Conservation (phyloP, 1,140 invertebrate species). For the Aphaenogaster ashmeadi region DNA sequence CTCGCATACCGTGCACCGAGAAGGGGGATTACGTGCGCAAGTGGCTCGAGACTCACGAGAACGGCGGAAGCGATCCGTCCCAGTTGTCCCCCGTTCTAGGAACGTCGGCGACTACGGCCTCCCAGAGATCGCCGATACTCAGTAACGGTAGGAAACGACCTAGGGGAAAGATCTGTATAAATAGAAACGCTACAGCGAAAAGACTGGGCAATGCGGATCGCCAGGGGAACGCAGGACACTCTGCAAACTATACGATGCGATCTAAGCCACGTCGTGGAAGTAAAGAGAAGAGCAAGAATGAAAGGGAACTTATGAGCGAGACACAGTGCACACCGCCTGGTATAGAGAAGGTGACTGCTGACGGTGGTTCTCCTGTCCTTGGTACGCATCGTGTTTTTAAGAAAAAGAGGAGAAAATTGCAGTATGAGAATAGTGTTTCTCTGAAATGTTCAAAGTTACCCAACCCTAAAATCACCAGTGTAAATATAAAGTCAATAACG, state of each 20-base stretch:
- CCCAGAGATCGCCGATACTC: conserved; percentile 51
- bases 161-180: not conserved
- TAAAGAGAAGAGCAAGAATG: not conserved
- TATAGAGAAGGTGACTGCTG: not conserved
- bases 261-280: not conserved
- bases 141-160: conserved; percentile 30
- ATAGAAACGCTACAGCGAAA: not conserved
- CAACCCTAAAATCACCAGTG: not conserved
- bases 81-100: not conserved
- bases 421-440: not conserved
- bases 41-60: conserved; percentile 65
- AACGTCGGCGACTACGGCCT: not conserved
- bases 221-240: not conserved
- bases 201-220: not conserved
- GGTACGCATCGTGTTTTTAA: not conserved
- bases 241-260: not conserved
- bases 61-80: not conserved
- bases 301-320: not conserved
- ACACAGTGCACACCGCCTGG: not conserved
- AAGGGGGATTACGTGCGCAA: conserved; percentile 65
- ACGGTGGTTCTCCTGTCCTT: conserved; percentile 40
- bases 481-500: not conserved
- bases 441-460: not conserved
- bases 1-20: conserved; percentile 39
- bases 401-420: conserved; percentile 16